Conservation (phyloP, 2,888 invertebrate genomes). For the Stenoptilia bipunctidactyla region DNA sequence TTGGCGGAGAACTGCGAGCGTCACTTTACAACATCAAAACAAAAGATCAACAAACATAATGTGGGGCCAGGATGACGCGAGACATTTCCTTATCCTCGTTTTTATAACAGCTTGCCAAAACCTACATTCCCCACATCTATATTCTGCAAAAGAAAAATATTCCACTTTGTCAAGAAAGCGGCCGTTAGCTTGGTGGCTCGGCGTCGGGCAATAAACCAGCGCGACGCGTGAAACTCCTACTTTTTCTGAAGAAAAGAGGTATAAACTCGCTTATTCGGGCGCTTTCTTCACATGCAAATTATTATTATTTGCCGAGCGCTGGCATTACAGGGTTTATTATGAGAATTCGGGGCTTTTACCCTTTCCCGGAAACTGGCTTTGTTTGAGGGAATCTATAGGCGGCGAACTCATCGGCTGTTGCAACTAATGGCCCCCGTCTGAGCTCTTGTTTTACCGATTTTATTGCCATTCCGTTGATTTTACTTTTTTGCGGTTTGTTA, state of each 20-base stretch:
- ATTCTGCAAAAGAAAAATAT: neutral
- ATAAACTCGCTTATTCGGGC: constrained; percentile 34
- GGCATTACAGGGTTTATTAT: constrained; percentile 41
- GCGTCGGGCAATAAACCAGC: constrained; percentile 3
- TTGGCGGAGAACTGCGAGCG: too few species aligned
- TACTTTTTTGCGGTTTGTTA: too few species aligned
- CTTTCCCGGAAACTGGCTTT: constrained; percentile 12
- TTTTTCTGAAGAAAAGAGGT: constrained; percentile 21
- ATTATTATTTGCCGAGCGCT: constrained; percentile 45
- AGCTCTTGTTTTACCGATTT: too few species aligned
- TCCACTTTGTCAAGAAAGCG: constrained; percentile 1
- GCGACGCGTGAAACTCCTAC: constrained; percentile 26
- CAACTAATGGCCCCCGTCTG: neutral
- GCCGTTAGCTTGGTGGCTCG: neutral
- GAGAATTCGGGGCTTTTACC: constrained; percentile 16
- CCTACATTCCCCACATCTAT: too few species aligned
- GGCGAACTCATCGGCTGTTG: neutral
- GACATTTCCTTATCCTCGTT: too few species aligned
- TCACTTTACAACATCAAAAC: too few species aligned
- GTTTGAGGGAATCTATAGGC: neutral
- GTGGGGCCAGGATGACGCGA: too few species aligned
- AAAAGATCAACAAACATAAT: too few species aligned
- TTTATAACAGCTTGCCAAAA: too few species aligned
- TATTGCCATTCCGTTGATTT: too few species aligned
- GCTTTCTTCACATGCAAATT: constrained; percentile 47